phyloP scores from a whole-genome alignment of 2,797 vertebrate species.

The Phylloscopus collybita region DNA sequence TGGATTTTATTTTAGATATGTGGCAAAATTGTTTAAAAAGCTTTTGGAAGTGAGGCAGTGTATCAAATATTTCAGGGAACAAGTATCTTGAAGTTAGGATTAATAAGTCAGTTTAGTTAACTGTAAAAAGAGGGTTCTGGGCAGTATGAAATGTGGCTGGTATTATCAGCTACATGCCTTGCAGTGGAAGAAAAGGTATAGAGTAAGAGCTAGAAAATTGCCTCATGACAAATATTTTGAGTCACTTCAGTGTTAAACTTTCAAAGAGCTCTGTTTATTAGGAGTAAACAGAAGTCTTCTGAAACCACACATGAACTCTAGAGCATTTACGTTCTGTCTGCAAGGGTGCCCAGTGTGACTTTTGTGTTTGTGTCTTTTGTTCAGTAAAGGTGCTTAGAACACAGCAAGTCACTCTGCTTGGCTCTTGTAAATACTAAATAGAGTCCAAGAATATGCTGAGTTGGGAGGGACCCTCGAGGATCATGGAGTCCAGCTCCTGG shows the following conservation, averaged over 20 bases:
- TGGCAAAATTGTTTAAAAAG: neutral
- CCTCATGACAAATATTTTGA: neutral
- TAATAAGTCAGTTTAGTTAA: neutral
- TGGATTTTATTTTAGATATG: neutral
- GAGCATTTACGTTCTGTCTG: neutral
- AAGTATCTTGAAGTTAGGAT: neutral
- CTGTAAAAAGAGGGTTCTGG: neutral
- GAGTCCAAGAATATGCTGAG: neutral
- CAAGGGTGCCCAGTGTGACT: neutral
- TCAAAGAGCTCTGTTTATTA: neutral
- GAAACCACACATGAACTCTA: neutral
- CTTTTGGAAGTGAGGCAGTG: neutral
- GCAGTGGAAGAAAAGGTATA: neutral
- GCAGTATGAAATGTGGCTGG: neutral
- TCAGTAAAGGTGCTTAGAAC: neutral
- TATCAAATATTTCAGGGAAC: neutral
- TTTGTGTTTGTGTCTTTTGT: neutral
- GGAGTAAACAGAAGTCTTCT: neutral
- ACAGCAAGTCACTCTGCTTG: neutral
- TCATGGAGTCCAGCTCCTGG: accelerated
- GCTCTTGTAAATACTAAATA: neutral
- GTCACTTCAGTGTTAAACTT: neutral
- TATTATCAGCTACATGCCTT: neutral
- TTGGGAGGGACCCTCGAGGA: neutral
- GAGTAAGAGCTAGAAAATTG: neutral